Percentiles rank a stretch among this genome's conserved stretches.
Evolutionary conservation across 2,113 vertebrate genomes (phyloP).

Genomic region (Chloebia gouldiae): DNA sequence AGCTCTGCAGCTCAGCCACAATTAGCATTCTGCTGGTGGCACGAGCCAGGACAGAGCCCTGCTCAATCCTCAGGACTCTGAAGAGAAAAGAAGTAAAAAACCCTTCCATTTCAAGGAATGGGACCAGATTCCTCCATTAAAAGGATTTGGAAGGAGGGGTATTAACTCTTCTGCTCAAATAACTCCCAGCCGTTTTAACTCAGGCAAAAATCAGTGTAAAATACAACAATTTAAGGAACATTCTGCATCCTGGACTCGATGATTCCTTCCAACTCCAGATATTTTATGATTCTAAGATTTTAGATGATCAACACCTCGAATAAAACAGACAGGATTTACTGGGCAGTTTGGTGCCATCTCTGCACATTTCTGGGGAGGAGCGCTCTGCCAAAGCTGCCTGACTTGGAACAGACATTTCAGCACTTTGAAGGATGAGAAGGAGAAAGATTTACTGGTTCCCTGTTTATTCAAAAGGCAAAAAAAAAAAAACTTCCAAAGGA

Average conservation of each 20-base stretch:
- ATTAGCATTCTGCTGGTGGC: constrained; percentile 46
- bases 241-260: not conserved
- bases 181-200: not conserved
- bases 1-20: not conserved
- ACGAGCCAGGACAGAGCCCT: not conserved
- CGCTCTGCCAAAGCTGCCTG: not conserved
- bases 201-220: not conserved
- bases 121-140: not conserved
- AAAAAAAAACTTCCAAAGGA: not conserved
- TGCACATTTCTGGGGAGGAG: not conserved
- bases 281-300: not conserved
- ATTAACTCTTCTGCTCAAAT: not conserved
- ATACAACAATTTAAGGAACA: not conserved
- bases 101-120: not conserved
- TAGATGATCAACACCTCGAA: not conserved
- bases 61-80: not conserved
- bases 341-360: not conserved
- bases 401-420: not conserved
- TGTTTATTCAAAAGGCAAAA: not conserved
- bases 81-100: not conserved
- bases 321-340: not conserved
- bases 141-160: not conserved
- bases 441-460: not conserved
- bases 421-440: not conserved
- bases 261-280: not conserved